phyloP scores from a whole-genome alignment of 2,888 invertebrate species.

The Morpho achilles region DNA sequence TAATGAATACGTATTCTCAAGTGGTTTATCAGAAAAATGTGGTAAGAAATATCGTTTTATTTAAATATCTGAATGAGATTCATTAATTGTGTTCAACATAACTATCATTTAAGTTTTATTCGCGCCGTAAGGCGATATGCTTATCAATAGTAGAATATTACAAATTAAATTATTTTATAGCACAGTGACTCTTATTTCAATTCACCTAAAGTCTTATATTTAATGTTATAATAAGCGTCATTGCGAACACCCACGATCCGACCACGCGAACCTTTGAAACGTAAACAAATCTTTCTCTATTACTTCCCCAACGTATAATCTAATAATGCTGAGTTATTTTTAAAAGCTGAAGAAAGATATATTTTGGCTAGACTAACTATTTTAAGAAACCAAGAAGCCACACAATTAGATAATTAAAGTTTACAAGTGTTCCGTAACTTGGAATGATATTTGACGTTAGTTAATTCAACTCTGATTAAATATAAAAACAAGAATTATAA shows the following conservation, averaged over 20 bases:
- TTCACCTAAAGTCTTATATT: conserved; percentile 5
- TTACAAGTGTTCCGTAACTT: too few species aligned
- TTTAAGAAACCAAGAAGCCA: not conserved
- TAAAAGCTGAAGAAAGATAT: not conserved
- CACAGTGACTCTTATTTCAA: conserved; percentile 3
- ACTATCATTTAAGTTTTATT: conserved; percentile 19
- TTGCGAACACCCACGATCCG: conserved; percentile 17
- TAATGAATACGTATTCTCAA: too few species aligned
- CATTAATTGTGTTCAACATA: conserved; percentile 18
- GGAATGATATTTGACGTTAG: too few species aligned
- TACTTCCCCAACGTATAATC: conserved; percentile 14
- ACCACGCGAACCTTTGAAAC: conserved; percentile 23
- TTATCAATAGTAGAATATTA: too few species aligned
- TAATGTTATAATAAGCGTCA: not conserved
- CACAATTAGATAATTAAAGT: not conserved
- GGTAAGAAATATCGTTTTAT: too few species aligned
- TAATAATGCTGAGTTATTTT: conserved; percentile 17
- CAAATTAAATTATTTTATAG: not conserved
- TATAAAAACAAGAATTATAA: too few species aligned
- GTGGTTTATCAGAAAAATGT: too few species aligned
- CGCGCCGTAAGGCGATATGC: conserved; percentile 15
- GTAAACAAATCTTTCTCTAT: conserved; percentile 22
- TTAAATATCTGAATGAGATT: conserved; percentile 5
- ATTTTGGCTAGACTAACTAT: not conserved
- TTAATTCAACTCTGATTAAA: too few species aligned